Evolutionary conservation across 64 coral and sea anemone species (phyloP), one percentile per base, ranked within the genome.

Genomic region (Porites australiensis): DNA sequence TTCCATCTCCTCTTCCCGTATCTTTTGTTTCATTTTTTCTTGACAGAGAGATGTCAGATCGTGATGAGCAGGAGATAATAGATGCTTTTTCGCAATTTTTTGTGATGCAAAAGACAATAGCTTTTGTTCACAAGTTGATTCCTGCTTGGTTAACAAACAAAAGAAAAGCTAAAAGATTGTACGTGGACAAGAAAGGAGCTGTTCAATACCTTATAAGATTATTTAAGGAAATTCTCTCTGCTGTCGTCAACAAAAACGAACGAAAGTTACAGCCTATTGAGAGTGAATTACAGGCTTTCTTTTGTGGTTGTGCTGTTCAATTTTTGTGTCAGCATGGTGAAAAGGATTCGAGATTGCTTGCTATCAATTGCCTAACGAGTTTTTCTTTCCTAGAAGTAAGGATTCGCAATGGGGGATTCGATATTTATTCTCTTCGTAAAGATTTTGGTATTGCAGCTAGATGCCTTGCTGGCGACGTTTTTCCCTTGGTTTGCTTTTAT

Each of bases 141-240:
- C 72, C 72, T 15, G 72, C 72, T 13, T 75, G 72, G 72, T 50
- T 75, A 45, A 75, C 72, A 50, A 49, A 48, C 72, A 49, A 50
- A 5, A 50, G 3, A 9, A 75, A 75, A 49, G 72, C 72, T 75
- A 14, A 45, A 14, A 18, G 16, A 14, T 49, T 75, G 46, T 50
- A 49, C 13, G 50, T 75, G 3, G 12, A 49, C 47, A 75, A 15
- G 4, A 75, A 75, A 45, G n/a, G n/a, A n/a, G n/a, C n/a, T 49
- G 16, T 1, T 45, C 44, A 50, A 45, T 75, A 75, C 13, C 45
- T 75, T 0, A 49, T 45, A 15, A 16, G 18, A 2, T 18, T 75
- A 50, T 49, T 50, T 50, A 45, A 49, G 14, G 43, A 75, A 15
- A 75, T 75, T 15, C 72, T 75, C 2, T 75, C 72, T 75, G 11